phyloP scores from a whole-genome alignment of 2,797 vertebrate species.

The Psittacula derbiana region DNA sequence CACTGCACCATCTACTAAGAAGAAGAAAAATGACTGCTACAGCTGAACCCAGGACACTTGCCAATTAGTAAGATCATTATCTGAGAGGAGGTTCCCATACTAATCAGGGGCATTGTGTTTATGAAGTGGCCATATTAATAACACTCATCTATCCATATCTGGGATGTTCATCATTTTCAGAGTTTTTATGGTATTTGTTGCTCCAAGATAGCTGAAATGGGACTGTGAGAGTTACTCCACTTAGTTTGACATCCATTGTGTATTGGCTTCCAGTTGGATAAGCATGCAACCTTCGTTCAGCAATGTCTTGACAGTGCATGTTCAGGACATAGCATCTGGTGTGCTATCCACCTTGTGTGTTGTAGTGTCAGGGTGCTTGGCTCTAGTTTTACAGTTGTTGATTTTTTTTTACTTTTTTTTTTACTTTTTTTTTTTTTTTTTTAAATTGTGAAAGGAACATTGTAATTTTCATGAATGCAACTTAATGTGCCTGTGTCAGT shows the following conservation, averaged over 20 bases:
- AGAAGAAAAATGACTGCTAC: not conserved
- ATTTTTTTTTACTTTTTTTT: not conserved
- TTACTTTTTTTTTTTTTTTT: not conserved
- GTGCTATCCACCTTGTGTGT: not conserved
- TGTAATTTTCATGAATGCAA: not conserved
- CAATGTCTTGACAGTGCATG: no score
- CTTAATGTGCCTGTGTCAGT: not conserved
- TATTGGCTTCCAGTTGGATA: rapidly evolving
- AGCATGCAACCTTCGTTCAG: not conserved
- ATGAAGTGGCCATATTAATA: not conserved
- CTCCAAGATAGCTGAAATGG: not conserved
- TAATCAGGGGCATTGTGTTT: not conserved
- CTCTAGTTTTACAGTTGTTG: not conserved
- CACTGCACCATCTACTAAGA: not conserved
- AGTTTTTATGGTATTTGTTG: not conserved
- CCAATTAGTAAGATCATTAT: not conserved
- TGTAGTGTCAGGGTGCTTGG: not conserved
- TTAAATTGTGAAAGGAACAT: not conserved
- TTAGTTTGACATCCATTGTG: not conserved
- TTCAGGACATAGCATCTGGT: not conserved
- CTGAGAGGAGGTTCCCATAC: not conserved
- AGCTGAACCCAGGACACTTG: not conserved
- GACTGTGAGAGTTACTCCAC: not conserved
- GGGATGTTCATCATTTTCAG: not conserved
- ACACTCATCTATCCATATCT: rapidly evolving